A percentile compares a stretch with the other conserved stretches of the same genome.
phyloP scores from a whole-genome alignment of 2,888 invertebrate species.

The Phytoseiulus persimilis region DNA sequence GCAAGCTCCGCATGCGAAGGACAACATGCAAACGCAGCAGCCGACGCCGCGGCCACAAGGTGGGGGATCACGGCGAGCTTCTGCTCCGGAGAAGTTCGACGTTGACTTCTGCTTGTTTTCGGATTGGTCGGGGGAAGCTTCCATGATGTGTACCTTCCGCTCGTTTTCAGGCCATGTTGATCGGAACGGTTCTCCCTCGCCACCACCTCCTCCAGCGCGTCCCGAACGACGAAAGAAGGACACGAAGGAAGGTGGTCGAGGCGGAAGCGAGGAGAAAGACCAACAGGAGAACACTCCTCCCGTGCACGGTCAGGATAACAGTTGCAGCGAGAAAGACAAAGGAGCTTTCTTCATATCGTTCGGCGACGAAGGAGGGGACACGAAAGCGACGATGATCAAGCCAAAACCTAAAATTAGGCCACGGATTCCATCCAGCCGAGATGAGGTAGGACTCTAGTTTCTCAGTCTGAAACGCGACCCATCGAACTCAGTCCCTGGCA shows the following conservation, averaged over 20 bases:
- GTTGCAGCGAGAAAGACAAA: neutral
- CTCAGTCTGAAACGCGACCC: neutral
- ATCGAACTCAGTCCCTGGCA: too few species aligned
- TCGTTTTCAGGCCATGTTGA: neutral
- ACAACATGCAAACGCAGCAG: neutral
- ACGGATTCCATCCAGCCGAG: constrained; percentile 22
- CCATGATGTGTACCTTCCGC: neutral
- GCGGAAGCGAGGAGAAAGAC: neutral
- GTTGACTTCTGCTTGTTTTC: too few species aligned
- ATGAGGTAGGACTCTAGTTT: constrained; percentile 30
- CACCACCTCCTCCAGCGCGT: constrained; percentile 15
- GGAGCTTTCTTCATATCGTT: constrained; percentile 34
- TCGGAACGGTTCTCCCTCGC: constrained; percentile 5
- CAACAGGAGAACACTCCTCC: constrained; percentile 35
- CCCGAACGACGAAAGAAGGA: constrained; percentile 16
- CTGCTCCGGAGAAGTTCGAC: neutral
- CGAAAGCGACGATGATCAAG: constrained; percentile 26
- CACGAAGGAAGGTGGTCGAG: neutral
- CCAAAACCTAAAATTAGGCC: constrained; percentile 25
- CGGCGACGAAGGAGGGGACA: constrained; percentile 34
- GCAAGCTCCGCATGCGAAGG: neutral
- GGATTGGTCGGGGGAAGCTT: neutral
- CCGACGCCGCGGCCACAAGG: constrained; percentile 14
- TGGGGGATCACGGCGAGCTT: neutral
- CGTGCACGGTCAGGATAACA: neutral